Percentiles rank a stretch among this genome's conserved stretches.
phyloP scores from a whole-genome alignment of 2,797 vertebrate species.

The Rhabdomys pumilio region DNA sequence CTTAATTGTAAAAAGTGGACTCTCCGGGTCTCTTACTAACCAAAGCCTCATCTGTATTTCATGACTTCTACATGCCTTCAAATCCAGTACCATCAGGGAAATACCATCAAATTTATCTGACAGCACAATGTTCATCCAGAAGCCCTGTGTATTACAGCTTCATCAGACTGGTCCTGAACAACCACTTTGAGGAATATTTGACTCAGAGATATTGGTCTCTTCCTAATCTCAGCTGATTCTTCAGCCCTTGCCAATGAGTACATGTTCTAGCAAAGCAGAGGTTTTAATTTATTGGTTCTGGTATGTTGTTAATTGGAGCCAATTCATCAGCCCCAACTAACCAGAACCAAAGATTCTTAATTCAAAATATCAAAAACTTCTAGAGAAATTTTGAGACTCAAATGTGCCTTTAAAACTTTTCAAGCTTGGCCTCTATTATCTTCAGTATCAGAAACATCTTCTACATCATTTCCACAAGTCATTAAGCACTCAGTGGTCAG shows the following conservation, averaged over 20 bases:
- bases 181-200: background rate
- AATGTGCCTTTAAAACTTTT: no score
- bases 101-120: fast-evolving
- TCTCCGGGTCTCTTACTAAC: background rate
- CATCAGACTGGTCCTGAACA: background rate
- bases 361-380: no score
- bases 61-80: background rate
- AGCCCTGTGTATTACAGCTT: background rate
- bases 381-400: no score
- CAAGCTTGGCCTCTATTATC: background rate
- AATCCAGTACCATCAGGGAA: background rate
- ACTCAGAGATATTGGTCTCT: background rate
- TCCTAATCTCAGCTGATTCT: no score
- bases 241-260: no score
- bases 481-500: background rate
- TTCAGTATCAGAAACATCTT: background rate
- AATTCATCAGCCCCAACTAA: no score
- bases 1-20: background rate
- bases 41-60: background rate
- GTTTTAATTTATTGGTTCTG: no score
- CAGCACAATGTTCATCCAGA: background rate
- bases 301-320: no score
- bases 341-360: no score
- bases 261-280: no score
- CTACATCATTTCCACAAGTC: background rate